phyloP scores from a whole-genome alignment of 92 coral and sea anemone genomes.

The Palythoa caribaeorum region DNA sequence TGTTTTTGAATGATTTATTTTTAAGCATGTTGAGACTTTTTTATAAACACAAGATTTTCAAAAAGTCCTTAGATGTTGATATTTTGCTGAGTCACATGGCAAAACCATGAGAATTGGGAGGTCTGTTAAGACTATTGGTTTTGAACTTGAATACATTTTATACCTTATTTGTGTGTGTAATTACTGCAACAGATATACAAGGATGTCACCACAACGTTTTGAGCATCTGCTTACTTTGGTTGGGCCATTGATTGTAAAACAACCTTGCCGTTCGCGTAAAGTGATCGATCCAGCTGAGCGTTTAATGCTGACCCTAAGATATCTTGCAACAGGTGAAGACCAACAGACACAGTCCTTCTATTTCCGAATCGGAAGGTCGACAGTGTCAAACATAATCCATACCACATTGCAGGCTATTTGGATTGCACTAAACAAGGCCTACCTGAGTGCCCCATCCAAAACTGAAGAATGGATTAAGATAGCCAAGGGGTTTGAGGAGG shows the following conservation, averaged over 20 bases:
- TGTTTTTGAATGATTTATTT: no score
- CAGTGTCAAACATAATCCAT: slow-evolving; percentile 54
- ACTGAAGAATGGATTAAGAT: slow-evolving; percentile 18
- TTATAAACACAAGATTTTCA: slow-evolving; percentile 5
- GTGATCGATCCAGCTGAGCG: slow-evolving; percentile 56
- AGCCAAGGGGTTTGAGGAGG: slow-evolving; percentile 33
- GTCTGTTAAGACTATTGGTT: slow-evolving; percentile 19
- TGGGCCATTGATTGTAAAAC: slow-evolving; percentile 54
- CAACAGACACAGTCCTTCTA: slow-evolving; percentile 61
- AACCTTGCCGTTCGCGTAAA: slow-evolving; percentile 31
- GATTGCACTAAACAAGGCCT: slow-evolving; percentile 59
- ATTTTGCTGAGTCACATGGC: slow-evolving; percentile 31
- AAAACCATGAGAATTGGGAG: slow-evolving; percentile 17
- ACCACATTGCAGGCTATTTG: slow-evolving; percentile 65
- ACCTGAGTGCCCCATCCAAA: slow-evolving; percentile 33
- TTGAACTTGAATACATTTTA: slow-evolving; percentile 11
- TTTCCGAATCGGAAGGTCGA: slow-evolving; percentile 63
- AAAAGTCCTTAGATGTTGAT: slow-evolving; percentile 26
- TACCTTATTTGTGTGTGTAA: slow-evolving; percentile 23
- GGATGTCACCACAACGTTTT: slow-evolving; percentile 74
- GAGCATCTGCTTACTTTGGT: slow-evolving; percentile 66
- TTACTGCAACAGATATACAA: slow-evolving; percentile 49
- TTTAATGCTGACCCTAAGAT: slow-evolving; percentile 60
- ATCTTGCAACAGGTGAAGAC: slow-evolving; percentile 70
- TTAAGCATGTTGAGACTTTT: neutral